Evolutionary conservation across 2,797 vertebrate species (phyloP), one percentile per base, ranked within the genome.

Genomic region (Tolypeutes matacus): DNA sequence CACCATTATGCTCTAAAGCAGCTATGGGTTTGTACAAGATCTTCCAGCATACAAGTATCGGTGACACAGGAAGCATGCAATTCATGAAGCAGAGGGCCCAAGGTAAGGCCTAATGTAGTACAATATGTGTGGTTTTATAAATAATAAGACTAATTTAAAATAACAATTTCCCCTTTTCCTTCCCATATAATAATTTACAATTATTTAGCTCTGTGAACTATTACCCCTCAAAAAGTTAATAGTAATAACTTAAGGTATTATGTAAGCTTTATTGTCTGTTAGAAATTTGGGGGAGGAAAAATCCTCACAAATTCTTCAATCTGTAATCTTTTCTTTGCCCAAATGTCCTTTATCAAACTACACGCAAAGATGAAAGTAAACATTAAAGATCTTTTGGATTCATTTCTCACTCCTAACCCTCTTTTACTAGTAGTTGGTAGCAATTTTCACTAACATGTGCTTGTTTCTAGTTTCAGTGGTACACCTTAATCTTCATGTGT

Each of bases 91-190:
- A 97, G 94, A 96, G 96, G 92, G 91, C 90, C 93, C 81, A 86
- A 97, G 96, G 96, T 98, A 97, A 98, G 93, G 21, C 86, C 93
- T 97, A 96, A 85, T 86, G 85, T 56, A 34, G 5, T 25, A 78
- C 56, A 94, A 80, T 84, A 84, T 97, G 69, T 51, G 36, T 91
- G 76, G 88, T 78, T 96, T 70, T 21, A 23, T 21, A 23, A 70
- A 65, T 31, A 65, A 93, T 80, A 83, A 93, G 31, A 7, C 83
- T 94, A 34, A 77, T 86, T 92, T 86, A 64, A 94, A 94, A 87
- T 89, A 93, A 72, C 42, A 84, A 12, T 2, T 31, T 42, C 93
- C 81, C 81, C 36, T 86, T 64, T 53, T 8, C 15, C 29, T 17
- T 65, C 15, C 18, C 10, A 4, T 60, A 18, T 3, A 12, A 69